phyloP scores from a whole-genome alignment of 2,888 invertebrate species.

The Scaptodrosophila latifasciaeformis region DNA sequence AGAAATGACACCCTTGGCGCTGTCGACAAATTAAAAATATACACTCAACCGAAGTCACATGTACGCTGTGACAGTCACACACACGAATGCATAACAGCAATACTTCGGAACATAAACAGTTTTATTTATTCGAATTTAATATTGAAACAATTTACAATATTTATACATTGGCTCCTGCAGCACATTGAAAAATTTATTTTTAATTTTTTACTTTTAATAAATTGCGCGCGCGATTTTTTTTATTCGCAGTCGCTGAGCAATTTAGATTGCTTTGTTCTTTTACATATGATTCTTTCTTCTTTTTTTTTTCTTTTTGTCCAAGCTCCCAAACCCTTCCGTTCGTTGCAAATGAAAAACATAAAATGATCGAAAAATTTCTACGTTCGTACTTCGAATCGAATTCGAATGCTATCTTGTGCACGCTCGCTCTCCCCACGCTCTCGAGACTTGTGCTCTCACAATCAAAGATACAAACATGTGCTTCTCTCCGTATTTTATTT shows the following conservation, averaged over 20 bases:
- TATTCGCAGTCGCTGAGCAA: no score
- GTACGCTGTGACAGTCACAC: slow-evolving; percentile 36
- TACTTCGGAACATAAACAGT: background rate
- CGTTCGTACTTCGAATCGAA: slow-evolving; percentile 25
- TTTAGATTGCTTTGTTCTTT: no score
- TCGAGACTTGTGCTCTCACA: background rate
- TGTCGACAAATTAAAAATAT: slow-evolving; percentile 40
- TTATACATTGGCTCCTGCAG: background rate
- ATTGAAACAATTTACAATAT: slow-evolving; percentile 7
- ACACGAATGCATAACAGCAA: no score
- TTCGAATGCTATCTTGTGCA: background rate
- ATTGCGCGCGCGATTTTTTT: slow-evolving; percentile 23
- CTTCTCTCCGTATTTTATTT: background rate
- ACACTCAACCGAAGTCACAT: no score
- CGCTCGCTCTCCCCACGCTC: background rate
- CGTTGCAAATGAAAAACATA: slow-evolving; percentile 74
- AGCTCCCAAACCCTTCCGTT: slow-evolving; percentile 55
- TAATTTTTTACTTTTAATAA: background rate
- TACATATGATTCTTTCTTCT: slow-evolving; percentile 19
- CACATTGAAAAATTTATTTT: no score
- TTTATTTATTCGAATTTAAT: background rate
- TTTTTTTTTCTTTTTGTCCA: slow-evolving; percentile 30
- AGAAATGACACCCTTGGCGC: slow-evolving; percentile 21
- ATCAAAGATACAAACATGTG: background rate
- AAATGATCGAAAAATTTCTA: slow-evolving; percentile 75